A percentile compares a stretch with the other conserved stretches of the same genome.
Evolutionary conservation across 2,888 invertebrate species (phyloP).

Genomic region (Epinotia brunnichana): DNA sequence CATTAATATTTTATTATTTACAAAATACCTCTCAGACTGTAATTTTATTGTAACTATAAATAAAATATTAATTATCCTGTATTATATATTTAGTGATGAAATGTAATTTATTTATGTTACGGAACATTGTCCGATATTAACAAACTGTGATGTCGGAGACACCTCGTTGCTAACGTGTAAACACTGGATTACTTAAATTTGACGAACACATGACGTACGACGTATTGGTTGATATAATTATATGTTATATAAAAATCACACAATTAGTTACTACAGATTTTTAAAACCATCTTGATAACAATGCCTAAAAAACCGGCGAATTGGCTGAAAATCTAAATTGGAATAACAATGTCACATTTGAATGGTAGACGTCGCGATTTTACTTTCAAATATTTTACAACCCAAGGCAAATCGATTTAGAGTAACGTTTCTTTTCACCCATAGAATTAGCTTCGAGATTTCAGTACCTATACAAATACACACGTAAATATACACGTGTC

Average conservation of each 20-base stretch:
- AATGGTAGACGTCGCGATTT: constrained; percentile 2
- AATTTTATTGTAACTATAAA: too few species aligned
- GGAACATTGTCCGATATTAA: too few species aligned
- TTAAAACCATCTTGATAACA: background rate
- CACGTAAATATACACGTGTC: constrained; percentile 19
- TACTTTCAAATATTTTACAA: constrained; percentile 9
- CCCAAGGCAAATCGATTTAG: constrained; percentile 9
- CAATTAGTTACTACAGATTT: background rate
- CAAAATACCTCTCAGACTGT: background rate
- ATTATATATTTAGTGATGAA: too few species aligned
- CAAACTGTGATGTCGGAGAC: too few species aligned
- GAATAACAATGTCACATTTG: constrained; percentile 21
- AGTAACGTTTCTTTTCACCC: constrained; percentile 9
- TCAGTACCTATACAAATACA: background rate
- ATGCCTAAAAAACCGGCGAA: background rate
- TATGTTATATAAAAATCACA: too few species aligned
- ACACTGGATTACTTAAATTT: too few species aligned
- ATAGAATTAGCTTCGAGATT: constrained; percentile 15
- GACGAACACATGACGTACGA: too few species aligned
- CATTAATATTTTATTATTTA: constrained; percentile 14
- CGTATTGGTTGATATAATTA: too few species aligned
- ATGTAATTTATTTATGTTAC: too few species aligned
- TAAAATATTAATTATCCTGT: too few species aligned
- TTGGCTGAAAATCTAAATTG: background rate
- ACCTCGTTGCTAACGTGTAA: too few species aligned